Evolutionary conservation across 2,113 vertebrate genomes (phyloP).

Genomic region (Phyllostomus discolor): DNA sequence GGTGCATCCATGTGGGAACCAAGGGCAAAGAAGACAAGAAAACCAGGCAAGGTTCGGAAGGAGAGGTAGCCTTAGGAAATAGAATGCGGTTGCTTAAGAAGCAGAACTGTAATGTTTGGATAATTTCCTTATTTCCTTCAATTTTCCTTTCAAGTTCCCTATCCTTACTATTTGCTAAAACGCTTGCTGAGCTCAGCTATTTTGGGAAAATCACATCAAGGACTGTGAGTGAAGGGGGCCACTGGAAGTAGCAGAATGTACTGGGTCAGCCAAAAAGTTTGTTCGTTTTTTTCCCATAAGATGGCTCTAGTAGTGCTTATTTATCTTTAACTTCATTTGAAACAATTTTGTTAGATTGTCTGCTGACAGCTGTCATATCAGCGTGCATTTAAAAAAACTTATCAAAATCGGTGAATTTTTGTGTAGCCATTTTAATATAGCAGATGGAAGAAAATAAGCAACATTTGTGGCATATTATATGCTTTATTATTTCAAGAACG

Average conservation of each 20-base stretch:
- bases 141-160: slow-evolving; percentile 28
- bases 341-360: no score
- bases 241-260: not conserved
- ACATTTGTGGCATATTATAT: no score
- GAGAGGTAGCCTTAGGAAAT: not conserved
- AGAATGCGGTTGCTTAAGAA: not conserved
- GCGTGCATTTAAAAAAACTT: no score
- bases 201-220: slow-evolving; percentile 25
- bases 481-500: no score
- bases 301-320: no score
- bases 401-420: no score
- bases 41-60: not conserved
- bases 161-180: slow-evolving; percentile 10
- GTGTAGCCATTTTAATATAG: no score
- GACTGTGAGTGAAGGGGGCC: not conserved
- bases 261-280: no score
- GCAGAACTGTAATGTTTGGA: not conserved
- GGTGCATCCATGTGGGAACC: not conserved
- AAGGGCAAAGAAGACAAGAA: not conserved
- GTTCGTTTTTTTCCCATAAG: no score
- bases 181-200: not conserved
- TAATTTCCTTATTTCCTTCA: not conserved
- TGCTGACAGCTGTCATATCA: no score
- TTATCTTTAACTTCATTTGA: no score
- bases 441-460: no score